Evolutionary conservation across 2,888 invertebrate genomes (phyloP).

Genomic region (Elysia crispata): DNA sequence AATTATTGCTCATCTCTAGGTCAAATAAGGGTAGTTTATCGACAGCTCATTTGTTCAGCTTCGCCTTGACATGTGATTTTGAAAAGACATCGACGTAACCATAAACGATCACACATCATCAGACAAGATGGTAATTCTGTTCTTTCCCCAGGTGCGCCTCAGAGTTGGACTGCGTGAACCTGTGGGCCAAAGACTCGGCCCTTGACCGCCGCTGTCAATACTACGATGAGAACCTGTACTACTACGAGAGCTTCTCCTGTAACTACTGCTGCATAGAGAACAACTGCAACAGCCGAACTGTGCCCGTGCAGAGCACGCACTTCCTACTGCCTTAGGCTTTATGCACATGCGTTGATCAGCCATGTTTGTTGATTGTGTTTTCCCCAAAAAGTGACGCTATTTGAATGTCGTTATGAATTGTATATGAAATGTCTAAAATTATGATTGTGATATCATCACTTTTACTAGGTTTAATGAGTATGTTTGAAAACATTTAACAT

Average conservation of each 20-base stretch:
- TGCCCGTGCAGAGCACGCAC: background rate
- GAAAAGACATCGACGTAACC: no score
- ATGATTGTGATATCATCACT: no score
- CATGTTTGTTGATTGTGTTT: background rate
- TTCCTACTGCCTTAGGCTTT: background rate
- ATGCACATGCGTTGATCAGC: no score
- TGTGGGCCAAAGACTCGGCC: constrained; percentile 1
- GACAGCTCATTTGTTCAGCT: no score
- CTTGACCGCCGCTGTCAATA: background rate
- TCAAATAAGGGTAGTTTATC: no score
- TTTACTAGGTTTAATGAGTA: no score
- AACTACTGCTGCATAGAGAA: background rate
- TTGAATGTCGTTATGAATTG: background rate
- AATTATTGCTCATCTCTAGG: no score
- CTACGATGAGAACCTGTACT: background rate
- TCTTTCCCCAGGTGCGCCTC: constrained; percentile 1
- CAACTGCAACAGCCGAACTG: constrained; percentile 1
- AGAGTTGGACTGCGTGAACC: background rate
- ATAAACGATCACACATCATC: no score
- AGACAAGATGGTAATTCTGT: no score
- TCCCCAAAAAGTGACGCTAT: background rate
- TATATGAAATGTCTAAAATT: background rate
- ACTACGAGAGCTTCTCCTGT: background rate
- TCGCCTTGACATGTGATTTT: no score
- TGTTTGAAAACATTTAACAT: no score